Evolutionary conservation across 2,888 invertebrate species (phyloP).

Genomic region (Limnephilus auricula): DNA sequence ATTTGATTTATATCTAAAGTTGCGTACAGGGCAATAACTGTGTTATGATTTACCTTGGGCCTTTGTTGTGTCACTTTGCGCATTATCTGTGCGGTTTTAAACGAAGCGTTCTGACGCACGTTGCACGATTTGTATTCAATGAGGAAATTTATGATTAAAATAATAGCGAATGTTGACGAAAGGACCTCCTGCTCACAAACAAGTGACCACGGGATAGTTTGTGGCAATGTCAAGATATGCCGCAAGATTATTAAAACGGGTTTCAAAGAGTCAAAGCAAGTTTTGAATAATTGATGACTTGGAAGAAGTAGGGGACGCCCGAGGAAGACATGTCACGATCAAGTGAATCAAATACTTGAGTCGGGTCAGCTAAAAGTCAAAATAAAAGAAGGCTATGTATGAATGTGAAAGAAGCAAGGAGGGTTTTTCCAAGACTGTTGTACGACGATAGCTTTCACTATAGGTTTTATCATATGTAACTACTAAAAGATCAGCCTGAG

Average conservation of each 20-base stretch:
- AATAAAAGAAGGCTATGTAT: no score
- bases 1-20: neutral
- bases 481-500: no score
- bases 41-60: neutral
- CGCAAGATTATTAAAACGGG: neutral
- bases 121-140: neutral
- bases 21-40: neutral
- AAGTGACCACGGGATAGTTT: no score
- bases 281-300: no score
- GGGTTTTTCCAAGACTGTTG: no score
- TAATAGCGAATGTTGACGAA: neutral
- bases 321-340: no score
- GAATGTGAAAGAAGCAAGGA: no score
- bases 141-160: neutral
- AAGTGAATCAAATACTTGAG: no score
- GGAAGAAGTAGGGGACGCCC: no score
- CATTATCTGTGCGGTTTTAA: neutral
- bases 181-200: neutral
- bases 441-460: no score
- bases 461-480: no score
- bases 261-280: neutral
- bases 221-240: neutral
- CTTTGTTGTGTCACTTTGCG: neutral
- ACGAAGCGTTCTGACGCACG: neutral
- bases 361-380: no score